Evolutionary conservation across 1,140 invertebrate species (phyloP).

Genomic region (Drosophila pallidifrons): DNA sequence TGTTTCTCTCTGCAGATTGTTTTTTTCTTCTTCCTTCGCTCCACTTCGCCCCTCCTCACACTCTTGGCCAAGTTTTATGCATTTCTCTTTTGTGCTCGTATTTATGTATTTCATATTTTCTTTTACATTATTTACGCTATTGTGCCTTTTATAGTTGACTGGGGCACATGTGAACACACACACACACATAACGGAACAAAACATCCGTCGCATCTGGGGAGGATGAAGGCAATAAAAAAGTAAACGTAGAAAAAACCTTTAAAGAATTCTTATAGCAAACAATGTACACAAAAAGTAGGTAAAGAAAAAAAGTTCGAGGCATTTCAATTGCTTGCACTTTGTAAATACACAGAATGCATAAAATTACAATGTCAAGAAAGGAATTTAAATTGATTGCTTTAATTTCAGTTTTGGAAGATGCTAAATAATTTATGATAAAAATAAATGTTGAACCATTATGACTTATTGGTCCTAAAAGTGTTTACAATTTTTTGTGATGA

Average conservation of each 20-base stretch:
- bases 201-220: not conserved
- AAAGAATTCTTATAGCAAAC: slow-evolving; percentile 11
- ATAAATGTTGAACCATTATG: too few species aligned
- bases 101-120: slow-evolving; percentile 71
- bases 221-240: slow-evolving; percentile 1
- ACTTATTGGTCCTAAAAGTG: too few species aligned
- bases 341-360: not conserved
- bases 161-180: slow-evolving; percentile 41
- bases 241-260: slow-evolving; percentile 10
- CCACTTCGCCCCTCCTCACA: not conserved
- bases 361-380: not conserved
- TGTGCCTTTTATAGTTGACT: slow-evolving; percentile 68
- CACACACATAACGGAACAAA: not conserved
- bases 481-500: too few species aligned
- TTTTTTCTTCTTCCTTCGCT: slow-evolving; percentile 41
- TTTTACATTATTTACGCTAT: slow-evolving; percentile 69
- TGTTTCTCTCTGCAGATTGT: slow-evolving; percentile 65
- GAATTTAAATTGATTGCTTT: not conserved
- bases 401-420: too few species aligned
- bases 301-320: slow-evolving; percentile 13
- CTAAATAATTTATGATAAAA: too few species aligned
- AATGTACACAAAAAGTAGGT: slow-evolving; percentile 3
- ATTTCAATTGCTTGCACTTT: not conserved
- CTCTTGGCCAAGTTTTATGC: slow-evolving; percentile 42
- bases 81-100: slow-evolving; percentile 49